Conservation (phyloP, 2,113 vertebrate species). For the Gallinago paraguaiae region DNA sequence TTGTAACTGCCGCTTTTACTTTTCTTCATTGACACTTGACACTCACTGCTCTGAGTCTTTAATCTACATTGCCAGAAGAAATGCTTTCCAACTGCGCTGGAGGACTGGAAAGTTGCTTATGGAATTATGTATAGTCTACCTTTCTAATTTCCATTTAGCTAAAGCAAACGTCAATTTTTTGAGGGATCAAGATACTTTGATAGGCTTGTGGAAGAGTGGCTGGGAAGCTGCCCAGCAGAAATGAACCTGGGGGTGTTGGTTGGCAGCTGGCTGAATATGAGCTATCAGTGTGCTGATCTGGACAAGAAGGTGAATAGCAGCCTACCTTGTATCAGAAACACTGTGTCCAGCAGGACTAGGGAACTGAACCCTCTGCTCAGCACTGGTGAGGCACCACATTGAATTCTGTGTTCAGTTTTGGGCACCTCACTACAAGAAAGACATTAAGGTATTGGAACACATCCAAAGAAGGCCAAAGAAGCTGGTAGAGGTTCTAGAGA, state of each 20-base stretch:
- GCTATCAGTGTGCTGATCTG: neutral
- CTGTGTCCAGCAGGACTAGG: neutral
- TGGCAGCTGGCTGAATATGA: neutral
- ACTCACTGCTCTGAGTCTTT: neutral
- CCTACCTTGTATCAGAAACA: neutral
- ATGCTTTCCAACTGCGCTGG: neutral
- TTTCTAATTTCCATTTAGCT: neutral
- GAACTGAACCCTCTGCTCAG: neutral
- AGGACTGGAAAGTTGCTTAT: neutral
- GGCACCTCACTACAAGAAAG: neutral
- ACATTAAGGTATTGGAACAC: neutral
- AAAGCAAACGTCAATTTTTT: neutral
- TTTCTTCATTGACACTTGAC: slow-evolving; percentile 37
- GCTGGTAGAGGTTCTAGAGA: neutral
- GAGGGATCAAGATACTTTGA: neutral
- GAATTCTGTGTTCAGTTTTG: neutral
- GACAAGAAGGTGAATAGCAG: neutral
- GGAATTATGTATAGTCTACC: neutral
- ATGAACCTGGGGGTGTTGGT: neutral
- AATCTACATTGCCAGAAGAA: neutral
- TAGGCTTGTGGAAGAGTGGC: neutral
- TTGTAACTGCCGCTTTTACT: slow-evolving; percentile 17
- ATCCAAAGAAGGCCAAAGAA: neutral
- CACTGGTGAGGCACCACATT: neutral
- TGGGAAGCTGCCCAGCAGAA: neutral